phyloP scores from a whole-genome alignment of 1,140 invertebrate genomes.

The Proales similis region DNA sequence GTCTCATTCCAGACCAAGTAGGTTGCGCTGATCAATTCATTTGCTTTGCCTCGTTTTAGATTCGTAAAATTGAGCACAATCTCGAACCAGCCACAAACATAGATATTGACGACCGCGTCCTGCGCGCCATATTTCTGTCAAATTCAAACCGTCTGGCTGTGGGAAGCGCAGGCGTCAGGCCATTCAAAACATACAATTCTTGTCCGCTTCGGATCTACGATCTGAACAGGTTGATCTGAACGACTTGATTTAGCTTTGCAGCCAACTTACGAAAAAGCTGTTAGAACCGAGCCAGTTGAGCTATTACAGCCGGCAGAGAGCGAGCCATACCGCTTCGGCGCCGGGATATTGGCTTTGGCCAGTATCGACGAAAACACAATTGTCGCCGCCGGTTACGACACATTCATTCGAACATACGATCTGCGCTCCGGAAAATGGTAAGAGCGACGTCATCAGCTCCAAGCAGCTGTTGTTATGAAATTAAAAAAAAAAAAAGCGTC shows the following conservation, averaged over 20 bases:
- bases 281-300: no score
- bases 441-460: neutral
- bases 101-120: slow-evolving; percentile 14
- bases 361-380: slow-evolving; percentile 19
- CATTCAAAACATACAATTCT: neutral
- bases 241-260: no score
- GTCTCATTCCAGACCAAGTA: no score
- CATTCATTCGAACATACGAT: slow-evolving; percentile 20
- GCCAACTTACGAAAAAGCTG: no score
- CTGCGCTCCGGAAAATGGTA: slow-evolving; percentile 30
- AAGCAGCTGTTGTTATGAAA: no score
- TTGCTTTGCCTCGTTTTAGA: no score
- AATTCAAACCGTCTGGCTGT: neutral
- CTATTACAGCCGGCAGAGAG: no score
- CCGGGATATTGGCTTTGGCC: slow-evolving; percentile 4
- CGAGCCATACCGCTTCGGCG: no score
- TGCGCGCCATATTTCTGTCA: neutral
- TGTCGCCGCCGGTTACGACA: slow-evolving; percentile 29
- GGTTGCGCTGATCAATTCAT: no score
- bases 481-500: slow-evolving; percentile 3
- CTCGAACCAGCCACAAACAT: no score
- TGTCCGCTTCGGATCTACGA: slow-evolving; percentile 21
- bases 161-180: slow-evolving; percentile 10
- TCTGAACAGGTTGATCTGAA: slow-evolving; percentile 4
- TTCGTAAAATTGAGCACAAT: no score